A percentile compares a stretch with the other conserved stretches of the same genome.
Evolutionary conservation across 2,888 invertebrate species (phyloP).

Genomic region (Ernsta delagoae): DNA sequence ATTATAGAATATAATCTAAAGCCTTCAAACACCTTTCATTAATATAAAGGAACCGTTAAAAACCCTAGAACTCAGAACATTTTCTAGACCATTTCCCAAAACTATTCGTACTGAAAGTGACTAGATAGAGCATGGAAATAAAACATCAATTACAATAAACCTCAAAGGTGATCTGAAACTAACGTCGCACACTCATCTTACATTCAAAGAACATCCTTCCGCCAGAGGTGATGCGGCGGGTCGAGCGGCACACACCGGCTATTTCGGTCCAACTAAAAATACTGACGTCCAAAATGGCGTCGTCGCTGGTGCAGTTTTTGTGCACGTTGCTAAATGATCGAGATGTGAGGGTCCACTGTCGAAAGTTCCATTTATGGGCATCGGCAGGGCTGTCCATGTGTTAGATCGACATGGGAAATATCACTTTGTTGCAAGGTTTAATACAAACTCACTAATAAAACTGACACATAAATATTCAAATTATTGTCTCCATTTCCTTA

Average conservation of each 20-base stretch:
- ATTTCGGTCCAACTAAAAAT: conserved; percentile 75
- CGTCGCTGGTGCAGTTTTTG: conserved; percentile 72
- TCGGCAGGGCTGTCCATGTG: conserved; percentile 17
- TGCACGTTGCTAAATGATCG: conserved; percentile 64
- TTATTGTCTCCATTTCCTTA: too few relatives aligned
- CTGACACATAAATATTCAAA: not conserved
- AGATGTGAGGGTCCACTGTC: conserved; percentile 37
- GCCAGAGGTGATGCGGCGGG: conserved; percentile 55
- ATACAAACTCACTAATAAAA: not conserved
- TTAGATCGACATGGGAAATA: too few relatives aligned
- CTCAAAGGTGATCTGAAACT: conserved; percentile 24
- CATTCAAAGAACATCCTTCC: conserved; percentile 43
- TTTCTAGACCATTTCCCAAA: too few relatives aligned
- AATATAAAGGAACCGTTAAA: too few relatives aligned
- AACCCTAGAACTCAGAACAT: too few relatives aligned
- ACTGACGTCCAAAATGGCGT: conserved; percentile 56
- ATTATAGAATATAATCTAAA: too few relatives aligned
- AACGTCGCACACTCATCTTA: conserved; percentile 22
- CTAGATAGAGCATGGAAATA: not conserved
- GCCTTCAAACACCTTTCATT: too few relatives aligned
- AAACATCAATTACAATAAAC: not conserved
- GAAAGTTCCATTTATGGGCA: conserved; percentile 28
- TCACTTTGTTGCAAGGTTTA: too few relatives aligned
- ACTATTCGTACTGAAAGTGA: too few relatives aligned
- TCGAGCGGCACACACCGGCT: conserved; percentile 65